These are phyloP conservation scores for Callaeas wilsoni DNA, from an alignment of 2,113 vertebrate species.

Conservation along the genomic window DNA sequence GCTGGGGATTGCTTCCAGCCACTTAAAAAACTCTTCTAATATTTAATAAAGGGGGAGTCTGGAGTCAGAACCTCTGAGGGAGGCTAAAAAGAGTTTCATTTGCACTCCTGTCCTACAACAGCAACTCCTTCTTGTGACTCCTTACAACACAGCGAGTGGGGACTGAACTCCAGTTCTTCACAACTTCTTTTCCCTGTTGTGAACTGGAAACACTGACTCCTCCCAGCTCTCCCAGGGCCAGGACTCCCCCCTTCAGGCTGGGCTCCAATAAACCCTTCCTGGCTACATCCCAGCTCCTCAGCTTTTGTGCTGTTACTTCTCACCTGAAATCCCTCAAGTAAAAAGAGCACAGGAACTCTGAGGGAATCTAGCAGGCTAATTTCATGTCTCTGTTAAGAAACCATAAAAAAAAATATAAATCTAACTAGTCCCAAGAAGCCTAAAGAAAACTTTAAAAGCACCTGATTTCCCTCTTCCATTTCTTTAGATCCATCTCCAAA, in stretches of 20 bases:
- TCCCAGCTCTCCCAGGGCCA: background rate
- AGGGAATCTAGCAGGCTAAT: background rate
- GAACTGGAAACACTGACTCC: background rate
- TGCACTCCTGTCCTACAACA: background rate
- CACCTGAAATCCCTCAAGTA: background rate
- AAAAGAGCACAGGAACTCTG: background rate
- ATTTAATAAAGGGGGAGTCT: background rate
- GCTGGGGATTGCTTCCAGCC: background rate
- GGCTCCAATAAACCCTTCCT: background rate
- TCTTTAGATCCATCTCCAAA: background rate
- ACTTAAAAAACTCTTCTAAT: background rate
- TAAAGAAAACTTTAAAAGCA: background rate
- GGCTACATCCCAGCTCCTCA: background rate
- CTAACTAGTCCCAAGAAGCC: background rate
- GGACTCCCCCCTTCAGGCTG: background rate
- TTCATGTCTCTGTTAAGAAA: background rate
- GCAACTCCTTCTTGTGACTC: background rate
- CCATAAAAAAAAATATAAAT: background rate
- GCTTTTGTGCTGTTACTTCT: background rate
- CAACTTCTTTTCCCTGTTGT: background rate
- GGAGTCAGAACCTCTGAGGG: background rate
- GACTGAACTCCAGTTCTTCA: background rate
- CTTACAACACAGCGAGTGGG: background rate
- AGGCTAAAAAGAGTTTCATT: background rate
- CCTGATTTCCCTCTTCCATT: background rate